Evolutionary conservation across 2,113 vertebrate species (phyloP), one percentile per base, ranked within the genome.

Genomic region (Zootoca vivipara): DNA sequence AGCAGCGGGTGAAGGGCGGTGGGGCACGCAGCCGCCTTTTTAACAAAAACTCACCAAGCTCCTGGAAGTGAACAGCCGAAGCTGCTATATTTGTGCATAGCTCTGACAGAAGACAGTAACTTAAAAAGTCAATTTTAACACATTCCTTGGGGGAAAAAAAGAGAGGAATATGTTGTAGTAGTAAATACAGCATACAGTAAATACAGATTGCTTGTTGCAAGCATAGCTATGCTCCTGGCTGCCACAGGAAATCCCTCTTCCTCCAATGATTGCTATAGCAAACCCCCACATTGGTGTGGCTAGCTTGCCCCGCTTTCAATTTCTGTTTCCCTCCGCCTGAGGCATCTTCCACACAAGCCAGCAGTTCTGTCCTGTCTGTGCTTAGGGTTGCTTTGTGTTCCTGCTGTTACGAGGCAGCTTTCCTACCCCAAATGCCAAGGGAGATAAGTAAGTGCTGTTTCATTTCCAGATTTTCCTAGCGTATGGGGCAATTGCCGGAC

Each of bases 51-150:
- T 2, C 40, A 56, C 26, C n/a, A 42, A 62, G 18, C 52, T 40
- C 64, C 74, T 83, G 85, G 46, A 87, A 83, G 30, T 72, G 79
- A 70, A 30, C 80, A 82, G 72, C 33, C 22, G 78, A 78, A 40
- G 78, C 83, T 65, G 69, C 33, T 89, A 65, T 28, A 52, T 69
- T 35, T 82, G 67, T 56, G 74, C 56, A 46, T 69, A 8, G 87
- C 69, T 85, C 40, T 13, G n/a, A 30, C 67, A 69, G 75, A 35
- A 86, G 79, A 52, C 20, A 62, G 15, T 52, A 89, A 85, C 42
- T 58, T 70, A 58, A 67, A 62, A 83, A 82, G 64, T 82, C 78
- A 77, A 62, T 73, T 78, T 82, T 85, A 69, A 58, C 33, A 56
- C 79, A 86, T 77, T 62, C 79, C 22, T 83, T 35, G 13, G 4